A percentile compares a stretch with the other conserved stretches of the same genome.
Evolutionary conservation across 1,140 invertebrate species (phyloP).

Genomic region (Drosophila setifemur): DNA sequence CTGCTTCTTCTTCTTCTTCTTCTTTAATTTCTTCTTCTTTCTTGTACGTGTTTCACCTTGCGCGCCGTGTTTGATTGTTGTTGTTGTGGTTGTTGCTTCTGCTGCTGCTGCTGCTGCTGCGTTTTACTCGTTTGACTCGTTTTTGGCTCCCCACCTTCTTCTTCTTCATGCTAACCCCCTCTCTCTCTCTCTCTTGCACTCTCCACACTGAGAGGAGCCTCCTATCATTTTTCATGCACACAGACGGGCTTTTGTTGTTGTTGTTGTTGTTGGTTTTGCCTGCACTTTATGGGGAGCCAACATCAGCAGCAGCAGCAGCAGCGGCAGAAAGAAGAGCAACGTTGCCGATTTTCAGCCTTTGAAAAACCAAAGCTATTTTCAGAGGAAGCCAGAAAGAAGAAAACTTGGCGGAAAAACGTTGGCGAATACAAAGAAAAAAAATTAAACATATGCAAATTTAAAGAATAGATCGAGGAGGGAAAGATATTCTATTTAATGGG

Average conservation of each 20-base stretch:
- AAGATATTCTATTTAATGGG: background rate
- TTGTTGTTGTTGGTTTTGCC: conserved; percentile 21
- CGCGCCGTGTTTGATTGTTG: conserved; percentile 50
- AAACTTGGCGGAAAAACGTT: background rate
- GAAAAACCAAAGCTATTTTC: background rate
- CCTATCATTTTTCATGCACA: conserved; percentile 71
- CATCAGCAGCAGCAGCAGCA: too few species aligned
- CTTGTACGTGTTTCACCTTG: conserved; percentile 72
- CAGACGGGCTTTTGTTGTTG: background rate
- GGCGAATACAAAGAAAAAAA: too few species aligned
- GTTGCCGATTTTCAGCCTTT: background rate
- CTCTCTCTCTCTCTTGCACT: background rate
- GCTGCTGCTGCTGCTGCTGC: conserved; percentile 43
- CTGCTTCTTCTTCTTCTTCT: conserved; percentile 29
- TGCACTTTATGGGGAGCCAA: conserved; percentile 4
- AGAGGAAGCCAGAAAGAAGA: background rate
- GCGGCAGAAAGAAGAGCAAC: too few species aligned
- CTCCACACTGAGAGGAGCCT: conserved; percentile 28
- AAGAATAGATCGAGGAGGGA: background rate
- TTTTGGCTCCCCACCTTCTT: conserved; percentile 18
- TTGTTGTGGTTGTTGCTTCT: too few species aligned
- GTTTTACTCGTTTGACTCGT: conserved; percentile 73
- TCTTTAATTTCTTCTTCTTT: conserved; percentile 36
- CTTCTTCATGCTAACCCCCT: background rate
- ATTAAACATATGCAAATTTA: background rate